Percentiles rank a stretch among this genome's conserved stretches.
These are phyloP conservation scores for Aphaenogaster rudis DNA, from an alignment of 1,140 invertebrate genomes.

Conservation along the genomic window DNA sequence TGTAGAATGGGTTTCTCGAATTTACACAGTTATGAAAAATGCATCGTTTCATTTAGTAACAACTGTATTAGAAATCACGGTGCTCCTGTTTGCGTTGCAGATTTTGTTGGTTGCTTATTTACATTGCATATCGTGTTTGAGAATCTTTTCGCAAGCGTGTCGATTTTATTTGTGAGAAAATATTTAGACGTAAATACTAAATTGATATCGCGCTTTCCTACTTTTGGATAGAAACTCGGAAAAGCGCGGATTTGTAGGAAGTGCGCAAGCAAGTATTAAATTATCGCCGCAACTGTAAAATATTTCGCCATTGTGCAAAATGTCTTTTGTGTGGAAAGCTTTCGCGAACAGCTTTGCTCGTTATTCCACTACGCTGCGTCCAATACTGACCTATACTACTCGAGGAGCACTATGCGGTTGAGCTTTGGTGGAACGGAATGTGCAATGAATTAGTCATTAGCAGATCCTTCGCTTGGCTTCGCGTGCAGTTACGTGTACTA, in stretches of 20 bases:
- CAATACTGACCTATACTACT: conserved; percentile 49
- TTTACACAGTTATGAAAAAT: background rate
- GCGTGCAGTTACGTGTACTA: background rate
- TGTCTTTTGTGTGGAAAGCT: conserved; percentile 20
- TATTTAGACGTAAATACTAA: conserved; percentile 54
- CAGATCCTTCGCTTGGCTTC: conserved; percentile 27
- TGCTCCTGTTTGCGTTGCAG: conserved; percentile 21
- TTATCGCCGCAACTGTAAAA: background rate
- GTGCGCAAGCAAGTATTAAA: background rate
- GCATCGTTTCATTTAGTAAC: background rate
- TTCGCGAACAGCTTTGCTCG: conserved; percentile 35
- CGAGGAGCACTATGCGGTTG: conserved; percentile 21
- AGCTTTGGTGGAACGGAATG: conserved; percentile 40
- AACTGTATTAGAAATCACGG: background rate
- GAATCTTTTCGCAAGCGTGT: background rate
- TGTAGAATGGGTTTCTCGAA: background rate
- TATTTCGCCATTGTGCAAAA: conserved; percentile 36
- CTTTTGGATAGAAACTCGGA: conserved; percentile 1
- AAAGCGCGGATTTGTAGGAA: background rate
- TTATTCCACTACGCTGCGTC: conserved; percentile 39
- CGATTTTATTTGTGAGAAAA: conserved; percentile 35
- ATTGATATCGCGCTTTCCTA: background rate
- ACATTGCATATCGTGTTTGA: conserved; percentile 1
- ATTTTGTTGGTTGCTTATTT: conserved; percentile 24
- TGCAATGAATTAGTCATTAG: conserved; percentile 56